Evolutionary conservation across 2,113 vertebrate genomes (phyloP), one percentile per base, ranked within the genome.

Genomic region (Bettongia penicillata): DNA sequence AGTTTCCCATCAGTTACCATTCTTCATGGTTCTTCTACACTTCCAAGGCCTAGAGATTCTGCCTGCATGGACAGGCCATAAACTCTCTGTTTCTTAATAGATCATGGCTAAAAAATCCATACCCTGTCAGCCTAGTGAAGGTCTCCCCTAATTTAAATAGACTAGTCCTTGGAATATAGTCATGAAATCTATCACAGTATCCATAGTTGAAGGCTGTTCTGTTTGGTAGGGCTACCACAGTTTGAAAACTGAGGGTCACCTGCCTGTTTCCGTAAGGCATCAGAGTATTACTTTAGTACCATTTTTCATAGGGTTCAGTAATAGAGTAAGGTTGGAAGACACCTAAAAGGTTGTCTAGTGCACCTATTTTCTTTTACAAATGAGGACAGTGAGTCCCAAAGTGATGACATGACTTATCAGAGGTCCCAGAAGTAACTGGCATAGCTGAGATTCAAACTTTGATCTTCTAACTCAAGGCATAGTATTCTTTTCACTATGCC

Each of bases 401-500:
- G 9, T 68, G 57, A 4, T 68, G 57, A 84, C 7, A 0, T 43
- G 68, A 43, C n/a, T 84, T 23, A 1, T 43, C n/a, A 43, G 43
- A 43, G n/a, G 68, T 84, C 68, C 22, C 19, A 84, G n/a, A 43
- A 43, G 6, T 3, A 53, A 31, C 3, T 50, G 53, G 77, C 94
- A 49, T 24, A 91, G 25, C 9, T 53, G 90, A 84, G 92, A 48
- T 57, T 22, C 3, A 53, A 93, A 57, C n/a, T 43, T 48, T 61
- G 12, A 51, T 90, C 93, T 48, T 95, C 89, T 12, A 84, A 47
- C 28, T 28, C 28, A 92, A 95, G 61, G 28, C 24, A 52, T 92
- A 91, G 52, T 93, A 31, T 92, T 84, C 61, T 96, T 91, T 68
- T 37, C 57, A 68, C n/a, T 43, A 23, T 84, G 68, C 16, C n/a